Base-by-base conservation (phyloP, 1,140 invertebrate species). In the Drosophila prosaltans region DNA sequence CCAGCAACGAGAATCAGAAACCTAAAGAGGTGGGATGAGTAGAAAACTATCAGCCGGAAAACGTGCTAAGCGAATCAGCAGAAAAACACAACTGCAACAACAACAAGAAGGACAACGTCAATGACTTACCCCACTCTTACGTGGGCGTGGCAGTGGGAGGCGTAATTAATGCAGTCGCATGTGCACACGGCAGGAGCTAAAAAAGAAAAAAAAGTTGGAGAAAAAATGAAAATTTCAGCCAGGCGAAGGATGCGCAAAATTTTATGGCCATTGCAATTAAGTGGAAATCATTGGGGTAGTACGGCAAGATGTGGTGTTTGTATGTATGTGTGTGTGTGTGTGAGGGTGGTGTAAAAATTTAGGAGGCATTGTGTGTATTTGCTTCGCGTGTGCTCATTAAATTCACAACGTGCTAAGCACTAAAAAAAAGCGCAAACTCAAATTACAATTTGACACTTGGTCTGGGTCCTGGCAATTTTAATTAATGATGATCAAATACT, bases 261-360 rank as follows among this genome's bases (percentile, higher is more conserved):
- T 59, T 59, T 59, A 59, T 59, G 57, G 57, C 57, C 57, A 59
- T 39, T 39, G 57, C 57, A 59, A 59, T 59, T 59, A 59, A 39
- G 32, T 59, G 32, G 16, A 59, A 59, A 59, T 39, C 57, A 59
- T 32, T 59, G 57, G 55, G 55, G 55, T 39, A 21, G 32, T 36
- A 24, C 45, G 21, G 21, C 8, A 51, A 24, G 10, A 21, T 10
- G 45, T 2, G 8, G 21, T 26, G 7, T 51, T 21, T 51, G 8
- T 51, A 21, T 51, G 21, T 51, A 21, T 26, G 45, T 24, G 45
- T 7, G 16, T 16, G 10, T 41, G 10, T 41, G 10, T 1, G 2
- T 16, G 8, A 24, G 21, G 7, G 6, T 21, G 5, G 45, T 48
- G 45, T 48, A 21, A 24, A 24, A 26, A 24, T 58, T 36, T 21